Evolutionary conservation across 2,113 vertebrate genomes (phyloP).

Genomic region (Balaenoptera acutorostrata): DNA sequence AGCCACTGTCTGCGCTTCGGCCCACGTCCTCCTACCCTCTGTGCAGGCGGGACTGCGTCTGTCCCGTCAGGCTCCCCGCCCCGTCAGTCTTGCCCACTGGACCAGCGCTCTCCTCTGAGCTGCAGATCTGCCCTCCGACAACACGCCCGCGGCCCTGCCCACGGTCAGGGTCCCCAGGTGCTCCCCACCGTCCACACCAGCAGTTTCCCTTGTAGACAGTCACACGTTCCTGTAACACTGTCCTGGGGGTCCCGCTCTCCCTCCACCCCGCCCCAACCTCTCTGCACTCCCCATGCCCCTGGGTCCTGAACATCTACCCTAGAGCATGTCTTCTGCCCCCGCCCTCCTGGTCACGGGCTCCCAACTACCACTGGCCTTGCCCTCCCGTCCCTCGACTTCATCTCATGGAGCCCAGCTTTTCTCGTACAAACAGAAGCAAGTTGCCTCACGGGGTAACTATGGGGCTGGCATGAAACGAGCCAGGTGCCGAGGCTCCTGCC

Average conservation of each 20-base stretch:
- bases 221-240: accelerated
- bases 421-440: accelerated
- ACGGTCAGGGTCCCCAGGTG: background rate
- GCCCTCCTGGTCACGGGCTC: accelerated
- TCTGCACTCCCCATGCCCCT: accelerated
- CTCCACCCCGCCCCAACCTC: background rate
- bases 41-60: background rate
- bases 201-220: background rate
- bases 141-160: background rate
- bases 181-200: background rate
- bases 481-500: accelerated
- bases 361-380: background rate
- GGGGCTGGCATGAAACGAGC: accelerated
- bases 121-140: background rate
- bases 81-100: background rate
- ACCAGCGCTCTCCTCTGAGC: background rate
- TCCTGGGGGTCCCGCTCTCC: accelerated
- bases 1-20: background rate
- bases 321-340: background rate
- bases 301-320: accelerated
- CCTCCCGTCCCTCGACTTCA: background rate
- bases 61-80: background rate
- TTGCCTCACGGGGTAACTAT: accelerated
- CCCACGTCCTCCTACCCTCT: background rate
- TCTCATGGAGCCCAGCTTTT: background rate